Conservation (phyloP, 2,888 invertebrate genomes). For the Carabus problematicus region DNA sequence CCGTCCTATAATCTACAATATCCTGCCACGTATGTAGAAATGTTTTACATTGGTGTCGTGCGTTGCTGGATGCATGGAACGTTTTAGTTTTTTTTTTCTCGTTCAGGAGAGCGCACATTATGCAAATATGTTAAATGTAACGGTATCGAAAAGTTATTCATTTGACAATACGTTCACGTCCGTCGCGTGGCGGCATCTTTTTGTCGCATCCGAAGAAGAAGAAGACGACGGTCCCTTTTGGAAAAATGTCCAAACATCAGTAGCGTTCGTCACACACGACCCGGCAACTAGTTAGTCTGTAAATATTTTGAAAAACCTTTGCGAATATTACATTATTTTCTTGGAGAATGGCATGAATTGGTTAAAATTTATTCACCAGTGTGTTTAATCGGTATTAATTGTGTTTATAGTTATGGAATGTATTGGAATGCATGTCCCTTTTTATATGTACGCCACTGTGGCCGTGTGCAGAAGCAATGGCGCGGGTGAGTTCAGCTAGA, state of each 20-base stretch:
- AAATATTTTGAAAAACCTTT: no score
- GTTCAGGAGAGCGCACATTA: slow-evolving; percentile 24
- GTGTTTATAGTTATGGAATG: no score
- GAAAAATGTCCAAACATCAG: slow-evolving; percentile 8
- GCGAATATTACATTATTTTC: no score
- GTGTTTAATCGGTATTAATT: no score
- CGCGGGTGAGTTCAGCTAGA: no score
- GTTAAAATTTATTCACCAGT: no score
- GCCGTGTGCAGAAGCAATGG: no score
- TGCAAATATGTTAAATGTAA: slow-evolving; percentile 42
- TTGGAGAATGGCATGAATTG: no score
- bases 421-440: no score
- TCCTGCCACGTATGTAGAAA: neutral
- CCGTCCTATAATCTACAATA: neutral
- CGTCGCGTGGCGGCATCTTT: slow-evolving; percentile 15
- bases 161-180: slow-evolving; percentile 62
- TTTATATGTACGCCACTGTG: no score
- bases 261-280: slow-evolving; percentile 21
- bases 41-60: neutral
- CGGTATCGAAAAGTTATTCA: slow-evolving; percentile 54
- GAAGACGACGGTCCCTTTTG: neutral
- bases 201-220: slow-evolving; percentile 28
- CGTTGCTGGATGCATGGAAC: neutral
- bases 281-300: neutral
- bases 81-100: neutral